Conservation (phyloP, 2,888 invertebrate genomes). For the Euspilapteryx auroguttella region DNA sequence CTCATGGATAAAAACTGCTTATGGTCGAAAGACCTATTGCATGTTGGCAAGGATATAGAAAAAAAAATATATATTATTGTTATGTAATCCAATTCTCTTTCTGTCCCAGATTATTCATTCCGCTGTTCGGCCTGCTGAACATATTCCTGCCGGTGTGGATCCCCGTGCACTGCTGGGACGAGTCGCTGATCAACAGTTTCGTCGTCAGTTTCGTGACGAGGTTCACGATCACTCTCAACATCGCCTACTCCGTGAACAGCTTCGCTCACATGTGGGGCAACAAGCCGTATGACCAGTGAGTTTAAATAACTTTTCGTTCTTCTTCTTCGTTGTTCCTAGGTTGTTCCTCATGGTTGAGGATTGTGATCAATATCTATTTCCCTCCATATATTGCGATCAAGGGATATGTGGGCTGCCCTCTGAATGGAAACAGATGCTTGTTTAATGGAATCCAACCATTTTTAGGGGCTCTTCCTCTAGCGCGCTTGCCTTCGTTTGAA, state of each 20-base stretch:
- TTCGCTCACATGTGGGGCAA: conserved; percentile 94
- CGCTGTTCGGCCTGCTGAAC: conserved; percentile 70
- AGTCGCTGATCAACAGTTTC: conserved; percentile 76
- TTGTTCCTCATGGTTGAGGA: no score
- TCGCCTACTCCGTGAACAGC: conserved; percentile 94
- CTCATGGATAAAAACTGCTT: no score
- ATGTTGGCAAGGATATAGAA: no score
- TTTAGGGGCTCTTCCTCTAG: no score
- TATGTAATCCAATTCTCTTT: conserved; percentile 3
- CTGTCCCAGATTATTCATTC: conserved; percentile 66
- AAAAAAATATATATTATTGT: not conserved
- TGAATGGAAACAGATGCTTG: no score
- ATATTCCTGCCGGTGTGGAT: conserved; percentile 71
- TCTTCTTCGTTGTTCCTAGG: no score
- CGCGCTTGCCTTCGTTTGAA: no score
- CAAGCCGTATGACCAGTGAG: conserved; percentile 85
- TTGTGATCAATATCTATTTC: no score
- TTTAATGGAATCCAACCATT: no score
- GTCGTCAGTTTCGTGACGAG: conserved; percentile 82
- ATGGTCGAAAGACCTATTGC: not conserved
- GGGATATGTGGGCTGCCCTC: no score
- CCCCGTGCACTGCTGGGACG: conserved; percentile 84
- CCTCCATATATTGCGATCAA: no score
- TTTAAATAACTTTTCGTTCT: no score
- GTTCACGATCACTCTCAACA: conserved; percentile 83